Evolutionary conservation across 2,113 vertebrate genomes (phyloP).

Genomic region (Myanophis thanlyinensis): DNA sequence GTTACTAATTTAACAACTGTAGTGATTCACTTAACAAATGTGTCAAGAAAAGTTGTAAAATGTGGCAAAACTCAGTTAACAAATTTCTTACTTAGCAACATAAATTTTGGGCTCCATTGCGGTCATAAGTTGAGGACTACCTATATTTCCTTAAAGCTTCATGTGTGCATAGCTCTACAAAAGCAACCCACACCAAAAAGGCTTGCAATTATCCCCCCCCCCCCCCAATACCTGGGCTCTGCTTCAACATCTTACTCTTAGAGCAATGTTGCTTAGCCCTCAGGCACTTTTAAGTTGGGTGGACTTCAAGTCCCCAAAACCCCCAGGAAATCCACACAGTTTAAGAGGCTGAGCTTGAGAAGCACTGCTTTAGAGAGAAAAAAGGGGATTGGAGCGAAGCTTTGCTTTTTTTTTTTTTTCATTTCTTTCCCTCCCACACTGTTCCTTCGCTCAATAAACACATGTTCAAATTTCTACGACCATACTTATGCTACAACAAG

Average conservation of each 20-base stretch:
- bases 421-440: neutral
- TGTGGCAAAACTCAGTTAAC: no score
- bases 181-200: neutral
- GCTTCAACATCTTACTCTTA: neutral
- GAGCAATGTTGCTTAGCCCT: neutral
- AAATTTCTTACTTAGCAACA: no score
- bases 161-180: neutral
- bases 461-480: neutral
- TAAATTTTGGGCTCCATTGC: no score
- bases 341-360: neutral
- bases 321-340: neutral
- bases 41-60: no score
- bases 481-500: neutral
- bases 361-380: neutral
- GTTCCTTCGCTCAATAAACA: neutral
- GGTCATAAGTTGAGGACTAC: no score
- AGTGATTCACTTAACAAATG: no score
- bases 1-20: no score
- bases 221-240: neutral
- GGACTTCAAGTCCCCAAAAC: neutral
- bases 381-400: neutral
- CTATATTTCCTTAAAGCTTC: neutral
- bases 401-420: neutral
- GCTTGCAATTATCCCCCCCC: neutral
- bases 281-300: neutral